Conservation (phyloP, 2,888 invertebrate genomes). For the Zaprionus lineosus region DNA sequence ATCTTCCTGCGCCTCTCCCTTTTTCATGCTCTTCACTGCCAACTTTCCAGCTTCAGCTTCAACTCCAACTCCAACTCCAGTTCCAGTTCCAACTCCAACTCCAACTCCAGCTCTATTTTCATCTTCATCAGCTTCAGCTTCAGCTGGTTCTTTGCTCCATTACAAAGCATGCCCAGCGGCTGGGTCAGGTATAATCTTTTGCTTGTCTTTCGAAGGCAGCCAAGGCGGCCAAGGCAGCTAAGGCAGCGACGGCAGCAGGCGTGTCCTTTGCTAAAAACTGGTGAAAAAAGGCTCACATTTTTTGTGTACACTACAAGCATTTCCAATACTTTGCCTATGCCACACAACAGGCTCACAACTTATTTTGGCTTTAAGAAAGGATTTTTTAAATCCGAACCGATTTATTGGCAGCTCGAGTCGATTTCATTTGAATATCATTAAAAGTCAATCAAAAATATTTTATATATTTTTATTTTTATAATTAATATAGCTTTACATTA, state of each 20-base stretch:
- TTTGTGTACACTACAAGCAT: constrained; percentile 3
- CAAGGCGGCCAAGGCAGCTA: no score
- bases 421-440: background rate
- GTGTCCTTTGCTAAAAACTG: constrained; percentile 13
- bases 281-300: constrained; percentile 7
- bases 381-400: no score
- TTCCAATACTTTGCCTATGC: no score
- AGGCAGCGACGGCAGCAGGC: no score
- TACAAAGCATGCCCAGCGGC: constrained; percentile 73
- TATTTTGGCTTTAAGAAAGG: no score
- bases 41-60: background rate
- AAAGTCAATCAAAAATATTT: no score
- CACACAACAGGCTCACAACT: no score
- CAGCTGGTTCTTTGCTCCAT: constrained; percentile 30
- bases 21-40: background rate
- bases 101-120: constrained; percentile 7
- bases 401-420: no score
- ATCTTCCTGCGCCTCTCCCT: constrained; percentile 13
- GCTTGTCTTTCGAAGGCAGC: constrained; percentile 65
- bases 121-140: constrained; percentile 32
- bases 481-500: no score
- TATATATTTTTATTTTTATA: no score
- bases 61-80: background rate
- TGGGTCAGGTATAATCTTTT: constrained; percentile 73
- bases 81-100: background rate